Evolutionary conservation across 2,113 vertebrate species (phyloP).

Genomic region (Mus spicilegus): DNA sequence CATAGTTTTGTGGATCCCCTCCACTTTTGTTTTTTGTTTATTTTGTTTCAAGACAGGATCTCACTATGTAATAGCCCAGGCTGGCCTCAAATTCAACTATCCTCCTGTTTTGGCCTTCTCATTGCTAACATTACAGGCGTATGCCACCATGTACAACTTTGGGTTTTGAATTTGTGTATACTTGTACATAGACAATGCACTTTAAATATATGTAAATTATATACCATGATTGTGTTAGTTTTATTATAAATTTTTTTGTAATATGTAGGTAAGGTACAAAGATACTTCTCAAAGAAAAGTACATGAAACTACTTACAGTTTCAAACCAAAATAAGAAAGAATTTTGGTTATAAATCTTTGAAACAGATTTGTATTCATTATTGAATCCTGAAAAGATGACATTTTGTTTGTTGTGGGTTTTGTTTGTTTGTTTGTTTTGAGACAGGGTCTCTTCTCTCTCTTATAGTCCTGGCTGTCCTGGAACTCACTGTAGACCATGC

Average conservation of each 20-base stretch:
- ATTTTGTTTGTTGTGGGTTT: neutral
- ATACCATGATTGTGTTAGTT: constrained; percentile 4
- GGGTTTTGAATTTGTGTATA: neutral
- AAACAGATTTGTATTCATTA: constrained; percentile 29
- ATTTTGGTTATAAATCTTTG: constrained; percentile 53
- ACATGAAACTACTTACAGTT: constrained; percentile 46
- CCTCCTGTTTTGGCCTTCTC: neutral
- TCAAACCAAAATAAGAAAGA: constrained; percentile 45
- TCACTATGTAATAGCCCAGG: neutral
- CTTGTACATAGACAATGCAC: neutral
- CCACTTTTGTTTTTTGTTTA: neutral
- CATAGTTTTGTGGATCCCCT: neutral
- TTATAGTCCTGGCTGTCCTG: neutral
- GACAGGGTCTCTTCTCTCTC: neutral
- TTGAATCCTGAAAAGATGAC: neutral
- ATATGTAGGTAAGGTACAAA: neutral
- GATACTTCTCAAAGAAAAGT: constrained; percentile 60
- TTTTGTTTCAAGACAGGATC: neutral
- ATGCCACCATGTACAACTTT: neutral
- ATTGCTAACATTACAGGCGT: neutral
- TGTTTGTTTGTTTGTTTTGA: neutral
- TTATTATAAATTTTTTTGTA: constrained; percentile 44
- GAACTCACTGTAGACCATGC: neutral
- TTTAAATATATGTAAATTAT: neutral
- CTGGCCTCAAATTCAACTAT: neutral